phyloP scores from a whole-genome alignment of 35 echinoderm and acorn worm genomes.

The Apostichopus japonicus region DNA sequence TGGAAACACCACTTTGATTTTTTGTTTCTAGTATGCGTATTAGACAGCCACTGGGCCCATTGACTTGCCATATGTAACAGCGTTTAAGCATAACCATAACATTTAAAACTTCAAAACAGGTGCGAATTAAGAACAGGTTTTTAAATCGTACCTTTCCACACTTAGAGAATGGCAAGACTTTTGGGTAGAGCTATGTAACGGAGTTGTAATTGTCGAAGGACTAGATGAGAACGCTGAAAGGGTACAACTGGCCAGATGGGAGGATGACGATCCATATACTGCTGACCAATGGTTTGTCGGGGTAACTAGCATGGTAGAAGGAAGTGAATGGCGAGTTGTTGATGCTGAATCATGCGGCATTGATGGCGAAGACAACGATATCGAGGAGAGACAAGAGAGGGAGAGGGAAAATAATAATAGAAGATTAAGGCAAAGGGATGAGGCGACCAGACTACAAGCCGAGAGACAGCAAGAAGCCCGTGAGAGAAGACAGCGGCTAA shows the following conservation, averaged over 20 bases:
- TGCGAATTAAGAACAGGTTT: background rate
- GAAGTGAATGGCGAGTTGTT: background rate
- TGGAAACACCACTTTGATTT: no score
- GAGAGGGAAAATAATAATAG: background rate
- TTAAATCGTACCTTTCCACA: background rate
- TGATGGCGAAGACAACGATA: background rate
- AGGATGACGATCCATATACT: background rate
- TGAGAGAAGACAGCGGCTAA: background rate
- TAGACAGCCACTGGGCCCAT: no score
- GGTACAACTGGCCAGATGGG: background rate
- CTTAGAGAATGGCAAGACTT: slow-evolving; percentile 9
- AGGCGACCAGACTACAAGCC: background rate
- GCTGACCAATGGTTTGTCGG: background rate
- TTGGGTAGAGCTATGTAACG: background rate
- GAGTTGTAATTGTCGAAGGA: background rate
- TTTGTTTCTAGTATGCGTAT: no score
- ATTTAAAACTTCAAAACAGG: no score
- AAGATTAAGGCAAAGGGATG: background rate
- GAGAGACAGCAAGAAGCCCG: background rate
- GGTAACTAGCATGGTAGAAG: background rate
- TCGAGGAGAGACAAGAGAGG: background rate
- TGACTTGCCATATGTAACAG: no score
- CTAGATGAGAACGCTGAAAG: background rate
- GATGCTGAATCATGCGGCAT: slow-evolving; percentile 4
- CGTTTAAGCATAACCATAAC: no score